These are phyloP conservation scores for Spermophilus dauricus DNA, from an alignment of 2,113 vertebrate genomes.

Conservation along the genomic window DNA sequence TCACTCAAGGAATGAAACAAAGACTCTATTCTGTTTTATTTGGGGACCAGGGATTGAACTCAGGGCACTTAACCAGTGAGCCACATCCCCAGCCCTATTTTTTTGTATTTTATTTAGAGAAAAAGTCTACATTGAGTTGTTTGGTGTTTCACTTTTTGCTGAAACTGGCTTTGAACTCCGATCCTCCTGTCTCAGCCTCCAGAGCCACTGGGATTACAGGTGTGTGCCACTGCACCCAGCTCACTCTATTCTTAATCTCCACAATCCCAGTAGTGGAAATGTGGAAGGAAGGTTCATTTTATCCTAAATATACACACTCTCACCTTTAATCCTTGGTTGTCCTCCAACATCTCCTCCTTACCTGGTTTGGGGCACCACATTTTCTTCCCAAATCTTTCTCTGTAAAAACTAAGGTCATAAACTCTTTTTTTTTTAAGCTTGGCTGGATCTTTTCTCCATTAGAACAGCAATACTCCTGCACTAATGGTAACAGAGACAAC, in stretches of 20 bases:
- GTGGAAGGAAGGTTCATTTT: background rate
- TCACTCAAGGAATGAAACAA: constrained; percentile 28
- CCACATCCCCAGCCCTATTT: no score
- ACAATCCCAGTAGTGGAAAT: background rate
- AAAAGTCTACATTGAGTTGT: no score
- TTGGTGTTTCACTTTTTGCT: no score
- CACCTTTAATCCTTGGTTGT: background rate
- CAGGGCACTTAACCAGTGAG: no score
- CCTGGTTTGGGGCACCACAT: background rate
- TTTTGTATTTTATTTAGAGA: no score
- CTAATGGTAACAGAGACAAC: background rate
- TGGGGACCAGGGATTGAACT: no score
- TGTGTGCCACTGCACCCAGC: no score
- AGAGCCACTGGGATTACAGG: no score
- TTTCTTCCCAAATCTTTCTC: background rate
- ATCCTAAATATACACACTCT: background rate
- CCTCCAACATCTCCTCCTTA: background rate
- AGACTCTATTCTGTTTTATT: background rate
- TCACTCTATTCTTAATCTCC: background rate
- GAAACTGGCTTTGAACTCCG: no score
- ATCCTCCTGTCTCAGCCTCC: no score
- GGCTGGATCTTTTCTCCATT: background rate
- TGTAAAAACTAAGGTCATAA: background rate
- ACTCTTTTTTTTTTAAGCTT: background rate
- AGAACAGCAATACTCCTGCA: background rate